These are phyloP conservation scores for Sebastes fasciatus DNA, from an alignment of 2,113 vertebrate species.

Conservation along the genomic window DNA sequence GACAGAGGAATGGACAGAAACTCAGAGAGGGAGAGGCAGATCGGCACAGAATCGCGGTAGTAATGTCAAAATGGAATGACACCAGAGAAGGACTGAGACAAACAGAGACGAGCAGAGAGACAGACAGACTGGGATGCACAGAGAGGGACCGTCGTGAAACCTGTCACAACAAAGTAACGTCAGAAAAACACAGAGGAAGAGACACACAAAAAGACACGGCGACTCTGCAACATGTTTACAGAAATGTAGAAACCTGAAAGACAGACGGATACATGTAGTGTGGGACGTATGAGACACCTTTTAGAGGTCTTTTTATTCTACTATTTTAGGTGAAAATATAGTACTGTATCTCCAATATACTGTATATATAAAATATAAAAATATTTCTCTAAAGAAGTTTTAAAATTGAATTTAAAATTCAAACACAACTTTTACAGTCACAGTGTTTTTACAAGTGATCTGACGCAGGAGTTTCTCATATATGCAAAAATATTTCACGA, in stretches of 20 bases:
- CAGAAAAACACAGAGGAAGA: constrained; percentile 23
- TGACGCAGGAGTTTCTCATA: not conserved
- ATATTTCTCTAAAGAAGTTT: not conserved
- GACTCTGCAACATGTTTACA: not conserved
- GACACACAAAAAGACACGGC: not conserved
- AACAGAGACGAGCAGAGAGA: constrained; percentile 32
- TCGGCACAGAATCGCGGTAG: constrained; percentile 15
- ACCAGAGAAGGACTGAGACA: constrained; percentile 40
- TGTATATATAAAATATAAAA: no score
- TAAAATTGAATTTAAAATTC: not conserved
- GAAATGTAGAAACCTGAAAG: constrained; percentile 1
- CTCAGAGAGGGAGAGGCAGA: constrained; percentile 32
- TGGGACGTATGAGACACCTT: not conserved
- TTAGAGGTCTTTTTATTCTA: not conserved
- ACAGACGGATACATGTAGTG: not conserved
- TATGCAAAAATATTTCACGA: no score
- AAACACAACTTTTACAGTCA: not conserved
- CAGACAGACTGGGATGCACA: constrained; percentile 26
- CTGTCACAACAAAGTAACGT: constrained; percentile 65
- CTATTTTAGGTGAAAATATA: not conserved
- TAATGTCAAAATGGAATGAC: constrained; percentile 62
- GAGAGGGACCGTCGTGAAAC: constrained; percentile 53
- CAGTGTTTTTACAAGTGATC: not conserved
- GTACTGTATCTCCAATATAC: no score
- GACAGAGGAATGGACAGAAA: constrained; percentile 33